These are phyloP conservation scores for Sturnus vulgaris DNA, from an alignment of 2,113 vertebrate genomes.

Conservation along the genomic window DNA sequence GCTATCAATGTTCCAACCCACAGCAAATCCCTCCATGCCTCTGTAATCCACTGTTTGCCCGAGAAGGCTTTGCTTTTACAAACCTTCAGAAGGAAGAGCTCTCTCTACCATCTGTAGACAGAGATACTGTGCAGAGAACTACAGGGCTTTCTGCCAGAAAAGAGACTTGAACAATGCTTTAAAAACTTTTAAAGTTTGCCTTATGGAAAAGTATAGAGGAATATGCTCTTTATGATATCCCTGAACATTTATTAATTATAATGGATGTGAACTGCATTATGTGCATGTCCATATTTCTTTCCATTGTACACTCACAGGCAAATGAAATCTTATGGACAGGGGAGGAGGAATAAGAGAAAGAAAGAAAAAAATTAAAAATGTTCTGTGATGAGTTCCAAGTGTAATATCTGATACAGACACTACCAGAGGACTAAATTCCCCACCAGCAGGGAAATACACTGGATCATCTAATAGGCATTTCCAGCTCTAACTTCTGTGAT, in stretches of 20 bases:
- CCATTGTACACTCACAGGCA: not conserved
- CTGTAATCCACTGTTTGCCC: not conserved
- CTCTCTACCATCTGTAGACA: not conserved
- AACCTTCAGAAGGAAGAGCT: not conserved
- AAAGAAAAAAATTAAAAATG: not conserved
- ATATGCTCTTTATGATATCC: not conserved
- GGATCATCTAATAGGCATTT: slow-evolving; percentile 52
- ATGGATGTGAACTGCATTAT: not conserved
- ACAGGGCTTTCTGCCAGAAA: not conserved
- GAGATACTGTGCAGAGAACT: not conserved
- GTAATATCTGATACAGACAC: slow-evolving; percentile 12
- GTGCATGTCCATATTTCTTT: not conserved
- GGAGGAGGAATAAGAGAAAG: not conserved
- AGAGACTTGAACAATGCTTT: not conserved
- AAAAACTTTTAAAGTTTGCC: not conserved
- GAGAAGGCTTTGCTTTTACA: not conserved
- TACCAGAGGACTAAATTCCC: slow-evolving; percentile 33
- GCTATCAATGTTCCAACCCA: slow-evolving; percentile 45
- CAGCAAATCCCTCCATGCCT: slow-evolving; percentile 60
- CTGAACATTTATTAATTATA: not conserved
- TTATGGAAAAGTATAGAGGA: not conserved
- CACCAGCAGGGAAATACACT: slow-evolving; percentile 17
- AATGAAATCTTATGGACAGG: not conserved
- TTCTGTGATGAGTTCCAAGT: not conserved
- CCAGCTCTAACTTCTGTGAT: slow-evolving; percentile 63